phyloP scores from a whole-genome alignment of 2,113 vertebrate species.

The Haemorhous mexicanus region DNA sequence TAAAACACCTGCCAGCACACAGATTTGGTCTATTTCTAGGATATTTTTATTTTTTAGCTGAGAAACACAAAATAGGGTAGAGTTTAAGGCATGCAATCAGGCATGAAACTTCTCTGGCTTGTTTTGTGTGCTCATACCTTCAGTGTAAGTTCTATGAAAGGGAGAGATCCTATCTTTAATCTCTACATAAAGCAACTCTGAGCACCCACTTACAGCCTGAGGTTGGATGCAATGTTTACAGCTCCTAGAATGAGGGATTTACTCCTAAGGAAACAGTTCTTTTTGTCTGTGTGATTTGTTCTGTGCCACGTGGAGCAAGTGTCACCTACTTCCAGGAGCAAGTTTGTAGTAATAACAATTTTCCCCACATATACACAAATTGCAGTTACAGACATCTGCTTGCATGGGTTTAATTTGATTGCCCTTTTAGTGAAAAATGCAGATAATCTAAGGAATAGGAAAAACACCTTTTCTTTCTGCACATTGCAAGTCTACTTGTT shows the following conservation, averaged over 20 bases:
- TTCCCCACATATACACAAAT: background rate
- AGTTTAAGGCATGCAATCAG: slow-evolving; percentile 29
- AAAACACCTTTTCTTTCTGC: background rate
- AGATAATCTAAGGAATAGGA: background rate
- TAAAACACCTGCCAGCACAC: background rate
- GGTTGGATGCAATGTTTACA: background rate
- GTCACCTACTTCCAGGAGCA: background rate
- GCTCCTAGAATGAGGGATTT: background rate
- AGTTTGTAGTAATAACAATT: background rate
- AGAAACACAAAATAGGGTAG: slow-evolving; percentile 40
- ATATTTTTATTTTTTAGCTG: slow-evolving; percentile 32
- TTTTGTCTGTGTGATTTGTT: background rate
- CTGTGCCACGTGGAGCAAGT: background rate
- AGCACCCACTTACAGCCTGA: background rate
- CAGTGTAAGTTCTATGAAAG: background rate
- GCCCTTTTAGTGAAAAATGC: background rate
- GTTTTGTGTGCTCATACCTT: background rate
- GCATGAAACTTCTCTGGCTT: background rate
- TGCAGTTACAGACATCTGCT: background rate
- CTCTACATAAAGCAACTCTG: background rate
- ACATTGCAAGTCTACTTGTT: background rate
- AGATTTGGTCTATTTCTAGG: background rate
- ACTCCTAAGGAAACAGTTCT: background rate
- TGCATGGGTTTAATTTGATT: background rate
- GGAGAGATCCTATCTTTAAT: background rate